phyloP scores from a whole-genome alignment of 2,113 vertebrate genomes.

The Cynopterus brachyotis region DNA sequence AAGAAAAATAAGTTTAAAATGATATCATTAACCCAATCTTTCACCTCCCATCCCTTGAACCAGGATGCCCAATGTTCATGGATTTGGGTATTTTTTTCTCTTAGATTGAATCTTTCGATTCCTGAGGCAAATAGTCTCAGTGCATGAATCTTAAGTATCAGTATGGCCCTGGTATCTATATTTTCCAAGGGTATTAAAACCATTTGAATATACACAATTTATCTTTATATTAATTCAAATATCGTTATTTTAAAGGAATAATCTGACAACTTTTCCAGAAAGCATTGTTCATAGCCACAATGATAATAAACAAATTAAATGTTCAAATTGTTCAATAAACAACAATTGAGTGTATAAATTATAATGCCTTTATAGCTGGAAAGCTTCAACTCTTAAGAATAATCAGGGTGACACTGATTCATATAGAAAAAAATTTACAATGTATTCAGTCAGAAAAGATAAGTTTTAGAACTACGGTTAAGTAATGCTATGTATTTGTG shows the following conservation, averaged over 20 bases:
- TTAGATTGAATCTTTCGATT: not conserved
- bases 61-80: not conserved
- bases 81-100: not conserved
- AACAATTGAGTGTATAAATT: not conserved
- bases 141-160: not conserved
- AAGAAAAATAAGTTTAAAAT: not conserved
- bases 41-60: not conserved
- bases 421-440: not conserved
- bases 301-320: not conserved
- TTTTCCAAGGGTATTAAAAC: not conserved
- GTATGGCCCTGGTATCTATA: not conserved
- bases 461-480: not conserved
- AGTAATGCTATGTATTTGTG: not conserved
- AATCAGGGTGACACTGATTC: not conserved
- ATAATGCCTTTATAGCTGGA: not conserved
- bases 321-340: not conserved
- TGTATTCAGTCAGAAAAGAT: not conserved
- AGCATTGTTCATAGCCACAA: not conserved
- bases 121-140: not conserved
- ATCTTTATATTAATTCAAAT: not conserved
- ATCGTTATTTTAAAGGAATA: not conserved
- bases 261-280: not conserved
- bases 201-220: not conserved
- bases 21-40: not conserved
- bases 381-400: not conserved